Percentiles rank a stretch among this genome's conserved stretches.
Conservation (phyloP, 2,888 invertebrate species). For the Blastobasis lacticolella region DNA sequence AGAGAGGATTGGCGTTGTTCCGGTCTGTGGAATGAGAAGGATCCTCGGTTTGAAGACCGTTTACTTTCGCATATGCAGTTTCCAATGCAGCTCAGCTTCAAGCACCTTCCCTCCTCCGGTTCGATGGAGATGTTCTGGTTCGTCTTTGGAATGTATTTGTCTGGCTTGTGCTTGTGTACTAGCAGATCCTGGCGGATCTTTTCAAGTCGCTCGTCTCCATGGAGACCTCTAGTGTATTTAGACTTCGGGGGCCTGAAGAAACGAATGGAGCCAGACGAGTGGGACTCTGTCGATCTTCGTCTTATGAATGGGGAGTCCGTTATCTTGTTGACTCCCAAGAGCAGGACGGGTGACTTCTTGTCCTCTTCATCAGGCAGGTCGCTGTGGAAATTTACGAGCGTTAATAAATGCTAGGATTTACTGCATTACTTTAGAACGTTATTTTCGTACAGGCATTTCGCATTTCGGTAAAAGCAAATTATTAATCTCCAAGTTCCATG, state of each 20-base stretch:
- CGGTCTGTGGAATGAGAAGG: slow-evolving; percentile 60
- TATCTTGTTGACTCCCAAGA: slow-evolving; percentile 76
- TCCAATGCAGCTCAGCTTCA: slow-evolving; percentile 53
- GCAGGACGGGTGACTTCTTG: slow-evolving; percentile 74
- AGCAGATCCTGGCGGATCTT: slow-evolving; percentile 62
- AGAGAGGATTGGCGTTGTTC: slow-evolving; percentile 46
- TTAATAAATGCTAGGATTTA: too few species aligned
- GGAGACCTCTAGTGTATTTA: slow-evolving; percentile 60
- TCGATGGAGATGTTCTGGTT: slow-evolving; percentile 50
- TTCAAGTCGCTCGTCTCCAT: slow-evolving; percentile 62
- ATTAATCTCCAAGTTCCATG: too few species aligned
- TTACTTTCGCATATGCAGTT: slow-evolving; percentile 60
- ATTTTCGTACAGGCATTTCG: too few species aligned
- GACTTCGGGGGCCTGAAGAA: slow-evolving; percentile 63
- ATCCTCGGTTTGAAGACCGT: slow-evolving; percentile 52
- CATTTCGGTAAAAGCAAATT: too few species aligned
- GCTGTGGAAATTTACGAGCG: slow-evolving; percentile 44
- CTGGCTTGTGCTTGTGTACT: slow-evolving; percentile 57
- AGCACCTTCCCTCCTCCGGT: slow-evolving; percentile 43
- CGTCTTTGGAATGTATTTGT: slow-evolving; percentile 55
- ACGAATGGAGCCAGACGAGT: slow-evolving; percentile 54
- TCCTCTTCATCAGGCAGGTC: slow-evolving; percentile 77
- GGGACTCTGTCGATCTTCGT: slow-evolving; percentile 53
- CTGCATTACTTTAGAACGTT: too few species aligned
- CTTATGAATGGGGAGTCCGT: slow-evolving; percentile 61